These are phyloP conservation scores for Mythimna loreyi DNA, from an alignment of 2,888 invertebrate species.

Conservation along the genomic window DNA sequence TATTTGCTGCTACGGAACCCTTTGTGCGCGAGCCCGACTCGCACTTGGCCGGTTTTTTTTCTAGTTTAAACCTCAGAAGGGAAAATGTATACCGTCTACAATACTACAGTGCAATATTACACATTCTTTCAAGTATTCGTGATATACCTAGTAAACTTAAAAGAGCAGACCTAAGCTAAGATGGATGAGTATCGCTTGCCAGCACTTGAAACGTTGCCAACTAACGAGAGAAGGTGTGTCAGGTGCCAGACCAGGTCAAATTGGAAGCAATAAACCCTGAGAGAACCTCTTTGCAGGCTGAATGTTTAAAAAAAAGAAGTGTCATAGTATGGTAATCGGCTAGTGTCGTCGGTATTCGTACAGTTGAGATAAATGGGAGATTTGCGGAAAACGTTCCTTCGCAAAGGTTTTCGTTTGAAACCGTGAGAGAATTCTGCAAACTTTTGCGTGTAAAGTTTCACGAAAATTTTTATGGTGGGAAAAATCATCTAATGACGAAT, in stretches of 20 bases:
- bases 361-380: not conserved
- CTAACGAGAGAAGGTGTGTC: conserved; percentile 30
- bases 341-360: not conserved
- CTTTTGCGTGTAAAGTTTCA: not conserved
- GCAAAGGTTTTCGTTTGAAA: too few relatives aligned
- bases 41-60: too few relatives aligned
- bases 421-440: not conserved
- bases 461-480: too few relatives aligned
- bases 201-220: conserved; percentile 53
- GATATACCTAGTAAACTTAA: conserved; percentile 14
- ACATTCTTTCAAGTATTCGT: conserved; percentile 13
- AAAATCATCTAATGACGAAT: too few relatives aligned
- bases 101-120: too few relatives aligned
- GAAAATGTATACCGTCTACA: not conserved
- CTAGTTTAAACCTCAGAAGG: not conserved
- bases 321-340: conserved; percentile 9
- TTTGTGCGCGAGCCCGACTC: too few relatives aligned
- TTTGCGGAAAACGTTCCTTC: not conserved
- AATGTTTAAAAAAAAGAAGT: conserved; percentile 28
- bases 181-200: conserved; percentile 46
- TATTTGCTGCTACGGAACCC: too few relatives aligned
- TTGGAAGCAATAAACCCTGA: conserved; percentile 43
- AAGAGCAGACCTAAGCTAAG: conserved; percentile 44
- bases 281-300: conserved; percentile 21
- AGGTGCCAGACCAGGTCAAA: conserved; percentile 39